These are phyloP conservation scores for Thysanoteuthis rhombus DNA, from an alignment of 2,888 invertebrate genomes.

Conservation along the genomic window DNA sequence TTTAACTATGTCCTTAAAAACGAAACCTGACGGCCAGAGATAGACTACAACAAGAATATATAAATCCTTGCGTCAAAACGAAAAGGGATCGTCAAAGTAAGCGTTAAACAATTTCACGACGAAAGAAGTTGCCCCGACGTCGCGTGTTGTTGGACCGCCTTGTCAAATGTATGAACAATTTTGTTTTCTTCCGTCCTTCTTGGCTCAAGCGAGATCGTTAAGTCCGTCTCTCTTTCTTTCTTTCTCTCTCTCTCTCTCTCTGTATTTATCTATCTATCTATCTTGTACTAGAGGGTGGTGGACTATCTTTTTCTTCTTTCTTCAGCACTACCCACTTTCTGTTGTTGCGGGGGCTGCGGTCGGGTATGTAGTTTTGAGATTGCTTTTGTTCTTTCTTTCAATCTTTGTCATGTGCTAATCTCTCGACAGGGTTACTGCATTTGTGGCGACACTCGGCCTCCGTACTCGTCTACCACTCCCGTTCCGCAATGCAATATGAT, in stretches of 20 bases:
- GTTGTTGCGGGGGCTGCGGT: too few relatives aligned
- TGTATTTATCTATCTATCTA: too few relatives aligned
- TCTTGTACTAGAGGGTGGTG: too few relatives aligned
- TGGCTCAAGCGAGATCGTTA: too few relatives aligned
- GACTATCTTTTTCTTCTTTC: too few relatives aligned
- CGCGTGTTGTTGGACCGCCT: background rate
- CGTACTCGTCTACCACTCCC: background rate
- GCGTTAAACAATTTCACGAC: slow-evolving; percentile 14
- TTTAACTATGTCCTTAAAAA: background rate
- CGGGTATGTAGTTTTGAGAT: background rate
- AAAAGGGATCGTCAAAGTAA: slow-evolving; percentile 12
- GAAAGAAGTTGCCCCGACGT: background rate
- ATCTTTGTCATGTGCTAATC: background rate
- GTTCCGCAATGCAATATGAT: background rate
- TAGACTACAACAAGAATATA: background rate
- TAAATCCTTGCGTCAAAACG: background rate
- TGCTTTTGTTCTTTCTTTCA: background rate
- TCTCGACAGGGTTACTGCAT: background rate
- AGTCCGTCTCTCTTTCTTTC: too few relatives aligned
- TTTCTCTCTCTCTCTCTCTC: too few relatives aligned
- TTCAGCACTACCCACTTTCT: too few relatives aligned
- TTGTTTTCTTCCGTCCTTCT: too few relatives aligned
- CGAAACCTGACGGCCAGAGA: background rate
- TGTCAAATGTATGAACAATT: background rate
- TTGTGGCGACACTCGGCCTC: background rate